Base-by-base conservation (phyloP, 2,113 vertebrate species). In the Pogona vitticeps region DNA sequence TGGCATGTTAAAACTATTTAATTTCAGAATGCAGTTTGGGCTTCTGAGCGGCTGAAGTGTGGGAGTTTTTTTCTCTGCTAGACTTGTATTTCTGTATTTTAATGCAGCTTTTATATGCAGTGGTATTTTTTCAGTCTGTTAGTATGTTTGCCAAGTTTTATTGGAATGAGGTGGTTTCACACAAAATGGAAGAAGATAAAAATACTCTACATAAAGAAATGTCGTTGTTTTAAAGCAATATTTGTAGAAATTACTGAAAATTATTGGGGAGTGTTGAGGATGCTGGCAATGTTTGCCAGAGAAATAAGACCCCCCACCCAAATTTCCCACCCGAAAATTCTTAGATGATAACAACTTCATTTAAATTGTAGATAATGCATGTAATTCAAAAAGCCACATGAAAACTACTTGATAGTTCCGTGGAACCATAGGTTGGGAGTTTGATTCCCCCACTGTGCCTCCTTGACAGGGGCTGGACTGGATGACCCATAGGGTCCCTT, bases 311-410 rank as follows among this genome's bases (percentile, higher is more conserved):
- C 46, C 46, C 46, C 46, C 46, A 5, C 46, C 46, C 46, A 52
- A 68, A 28, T n/a, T n/a, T n/a, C n/a, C n/a, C n/a, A n/a, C n/a
- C n/a, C n/a, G n/a, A n/a, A n/a, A n/a, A 38, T 12, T 46, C 28
- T 82, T 70, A 33, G 42, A 31, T 14, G 40, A 63, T 14, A 63
- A 79, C 36, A 1, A 10, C 18, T 82, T 71, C 42, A n/a, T 71
- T 88, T 89, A 85, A 91, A 86, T 0, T 26, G 83, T 91, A 84
- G n/a, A n/a, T n/a, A n/a, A n/a, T n/a, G n/a, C n/a, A n/a, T n/a
- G n/a, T n/a, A n/a, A n/a, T n/a, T n/a, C n/a, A n/a, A n/a, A n/a
- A n/a, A n/a, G n/a, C n/a, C n/a, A n/a, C n/a, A n/a, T n/a, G n/a
- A n/a, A n/a, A n/a, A n/a, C n/a, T n/a, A n/a, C n/a, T n/a, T n/a